Evolutionary conservation across 1,140 invertebrate genomes (phyloP), one percentile per base, ranked within the genome.

Genomic region (Bombus confusus): DNA sequence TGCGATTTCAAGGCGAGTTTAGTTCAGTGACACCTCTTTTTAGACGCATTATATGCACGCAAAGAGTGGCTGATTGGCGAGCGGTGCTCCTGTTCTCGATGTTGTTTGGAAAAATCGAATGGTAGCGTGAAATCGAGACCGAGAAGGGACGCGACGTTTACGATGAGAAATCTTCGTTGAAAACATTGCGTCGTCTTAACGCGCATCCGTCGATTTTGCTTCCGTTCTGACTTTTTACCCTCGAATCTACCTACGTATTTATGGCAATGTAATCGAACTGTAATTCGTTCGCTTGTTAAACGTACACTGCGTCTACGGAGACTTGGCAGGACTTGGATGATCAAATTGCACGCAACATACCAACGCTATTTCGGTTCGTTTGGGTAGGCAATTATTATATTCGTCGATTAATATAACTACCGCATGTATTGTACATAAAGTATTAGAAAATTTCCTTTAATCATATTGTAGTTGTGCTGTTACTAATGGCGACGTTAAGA

Each of bases 11-110:
- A 80, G 77, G 74, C 88, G 73, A 86, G 83, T 79, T 88, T 88
- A 80, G 88, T 88, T 89, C 88, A 89, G 88, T 86, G 88, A 89
- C 88, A 88, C 88, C 74, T 86, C 77, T 84, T 81, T 78, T 72
- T 84, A 79, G 59, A 57, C 31, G 72, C 66, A 62, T 77, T 88
- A 88, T 84, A 77, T 80, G 82, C 86, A 85, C 73, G 86, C 77
- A 78, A 88, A 59, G 47, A 80, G 22, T 25, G 47, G 39, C 59
- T 39, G 22, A 37, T 71, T 43, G 28, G 74, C 39, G 71, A 76
- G 73, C 39, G 25, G 75, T 64, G 72, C 76, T 68, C 47, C 18
- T 43, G 81, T 83, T 83, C 81, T 68, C 41, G 59, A 75, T 77
- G 73, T 77, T 77, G 47, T 34, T 68, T 41, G 41, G 28, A 83